Evolutionary conservation across 1,140 invertebrate species (phyloP).

Genomic region (Maniola jurtina): DNA sequence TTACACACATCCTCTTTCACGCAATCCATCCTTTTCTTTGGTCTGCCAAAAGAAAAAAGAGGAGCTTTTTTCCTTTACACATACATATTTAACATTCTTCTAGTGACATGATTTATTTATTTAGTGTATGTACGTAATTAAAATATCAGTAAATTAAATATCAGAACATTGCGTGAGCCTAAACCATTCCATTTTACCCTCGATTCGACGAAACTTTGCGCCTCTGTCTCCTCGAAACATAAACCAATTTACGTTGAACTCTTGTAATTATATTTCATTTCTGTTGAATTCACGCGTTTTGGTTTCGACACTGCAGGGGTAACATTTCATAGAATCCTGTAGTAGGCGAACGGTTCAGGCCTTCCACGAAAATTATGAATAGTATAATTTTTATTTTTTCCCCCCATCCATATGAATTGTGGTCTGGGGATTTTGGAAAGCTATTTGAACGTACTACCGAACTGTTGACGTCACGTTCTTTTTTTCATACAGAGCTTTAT

Average conservation of each 20-base stretch:
- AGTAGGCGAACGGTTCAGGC: conserved; percentile 7
- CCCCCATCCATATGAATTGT: too few species aligned
- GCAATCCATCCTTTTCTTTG: too few species aligned
- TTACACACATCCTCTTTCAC: too few species aligned
- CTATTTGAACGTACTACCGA: too few species aligned
- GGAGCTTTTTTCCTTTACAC: too few species aligned
- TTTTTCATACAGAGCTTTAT: too few species aligned
- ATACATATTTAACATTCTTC: too few species aligned
- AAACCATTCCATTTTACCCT: background rate
- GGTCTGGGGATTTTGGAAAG: too few species aligned
- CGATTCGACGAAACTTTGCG: conserved; percentile 11
- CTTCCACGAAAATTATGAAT: conserved; percentile 17
- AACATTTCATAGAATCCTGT: conserved; percentile 25
- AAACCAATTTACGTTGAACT: conserved; percentile 5
- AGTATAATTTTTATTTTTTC: background rate
- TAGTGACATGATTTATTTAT: too few species aligned
- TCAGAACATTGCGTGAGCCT: conserved; percentile 7
- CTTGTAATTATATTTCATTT: background rate
- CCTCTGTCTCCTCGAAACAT: background rate
- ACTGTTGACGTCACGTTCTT: too few species aligned
- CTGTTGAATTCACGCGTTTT: conserved; percentile 2
- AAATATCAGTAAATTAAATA: background rate
- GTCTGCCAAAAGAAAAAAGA: too few species aligned
- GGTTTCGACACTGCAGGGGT: conserved; percentile 16
- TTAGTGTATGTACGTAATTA: background rate